Conservation (phyloP, 2,797 vertebrate genomes). For the Malacoctenus gilli region DNA sequence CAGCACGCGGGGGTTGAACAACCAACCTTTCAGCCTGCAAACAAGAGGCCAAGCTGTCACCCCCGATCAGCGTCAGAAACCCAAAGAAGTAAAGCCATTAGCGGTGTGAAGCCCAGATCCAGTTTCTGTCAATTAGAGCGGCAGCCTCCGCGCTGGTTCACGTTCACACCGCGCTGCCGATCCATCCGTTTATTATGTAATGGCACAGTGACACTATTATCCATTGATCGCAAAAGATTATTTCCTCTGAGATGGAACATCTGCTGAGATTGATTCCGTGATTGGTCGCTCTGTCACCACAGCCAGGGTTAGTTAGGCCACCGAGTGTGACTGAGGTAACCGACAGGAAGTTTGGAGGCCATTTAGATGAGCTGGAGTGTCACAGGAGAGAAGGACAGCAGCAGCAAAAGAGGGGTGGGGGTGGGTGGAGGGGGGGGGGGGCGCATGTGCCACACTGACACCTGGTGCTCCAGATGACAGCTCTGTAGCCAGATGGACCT, state of each 20-base stretch:
- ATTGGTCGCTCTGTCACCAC: constrained; percentile 50
- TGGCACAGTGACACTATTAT: constrained; percentile 62
- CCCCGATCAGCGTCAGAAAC: constrained; percentile 59
- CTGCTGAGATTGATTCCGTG: constrained; percentile 62
- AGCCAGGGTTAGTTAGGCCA: constrained; percentile 58
- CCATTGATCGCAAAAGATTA: constrained; percentile 62
- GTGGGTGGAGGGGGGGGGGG: constrained; percentile 24
- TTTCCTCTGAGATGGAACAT: constrained; percentile 68
- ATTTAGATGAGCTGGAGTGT: constrained; percentile 67
- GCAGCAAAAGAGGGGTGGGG: constrained; percentile 17
- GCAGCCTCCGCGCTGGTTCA: constrained; percentile 41
- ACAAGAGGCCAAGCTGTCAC: constrained; percentile 64
- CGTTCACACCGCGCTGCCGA: constrained; percentile 39
- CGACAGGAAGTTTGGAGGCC: constrained; percentile 70
- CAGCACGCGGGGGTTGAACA: constrained; percentile 39
- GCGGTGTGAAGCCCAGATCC: constrained; percentile 56
- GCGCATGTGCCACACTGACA: constrained; percentile 75
- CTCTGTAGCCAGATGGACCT: constrained; percentile 81
- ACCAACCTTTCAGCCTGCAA: constrained; percentile 54
- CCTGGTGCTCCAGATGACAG: constrained; percentile 86
- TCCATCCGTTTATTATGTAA: constrained; percentile 62
- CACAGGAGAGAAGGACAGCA: constrained; percentile 61
- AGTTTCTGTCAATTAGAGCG: constrained; percentile 64
- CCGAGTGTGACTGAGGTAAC: constrained; percentile 53
- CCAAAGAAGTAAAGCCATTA: constrained; percentile 57